These are phyloP conservation scores for Cranoglanis bouderius DNA, from an alignment of 2,113 vertebrate genomes.

Conservation along the genomic window DNA sequence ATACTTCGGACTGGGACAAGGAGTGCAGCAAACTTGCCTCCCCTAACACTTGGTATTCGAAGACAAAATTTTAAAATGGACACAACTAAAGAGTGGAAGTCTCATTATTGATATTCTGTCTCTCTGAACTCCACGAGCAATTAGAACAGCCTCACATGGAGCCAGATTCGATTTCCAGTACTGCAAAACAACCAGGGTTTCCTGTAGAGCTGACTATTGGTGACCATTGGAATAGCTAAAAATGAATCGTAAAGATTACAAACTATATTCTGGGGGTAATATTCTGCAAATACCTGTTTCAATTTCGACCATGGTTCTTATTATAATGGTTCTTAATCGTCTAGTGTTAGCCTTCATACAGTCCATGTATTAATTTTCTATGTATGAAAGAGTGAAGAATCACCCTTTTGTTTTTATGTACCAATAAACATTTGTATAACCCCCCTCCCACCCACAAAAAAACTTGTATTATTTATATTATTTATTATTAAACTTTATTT, in stretches of 20 bases:
- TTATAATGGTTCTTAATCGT: background rate
- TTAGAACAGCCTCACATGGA: conserved; percentile 51
- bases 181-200: conserved; percentile 6
- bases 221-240: background rate
- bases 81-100: background rate
- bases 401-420: background rate
- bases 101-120: conserved; percentile 42
- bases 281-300: background rate
- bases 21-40: conserved; percentile 39
- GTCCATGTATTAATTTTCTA: background rate
- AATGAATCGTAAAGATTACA: background rate
- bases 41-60: background rate
- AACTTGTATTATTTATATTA: background rate
- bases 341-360: background rate
- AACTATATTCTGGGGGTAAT: background rate
- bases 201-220: background rate
- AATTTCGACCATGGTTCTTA: background rate
- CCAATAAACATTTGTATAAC: background rate
- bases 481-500: background rate
- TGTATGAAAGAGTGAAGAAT: background rate
- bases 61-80: background rate
- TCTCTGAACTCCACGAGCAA: conserved; percentile 57
- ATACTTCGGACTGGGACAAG: conserved; percentile 46
- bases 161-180: conserved; percentile 50
- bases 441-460: background rate